Conservation (phyloP, 2,113 vertebrate species). For the Pantherophis guttatus region DNA sequence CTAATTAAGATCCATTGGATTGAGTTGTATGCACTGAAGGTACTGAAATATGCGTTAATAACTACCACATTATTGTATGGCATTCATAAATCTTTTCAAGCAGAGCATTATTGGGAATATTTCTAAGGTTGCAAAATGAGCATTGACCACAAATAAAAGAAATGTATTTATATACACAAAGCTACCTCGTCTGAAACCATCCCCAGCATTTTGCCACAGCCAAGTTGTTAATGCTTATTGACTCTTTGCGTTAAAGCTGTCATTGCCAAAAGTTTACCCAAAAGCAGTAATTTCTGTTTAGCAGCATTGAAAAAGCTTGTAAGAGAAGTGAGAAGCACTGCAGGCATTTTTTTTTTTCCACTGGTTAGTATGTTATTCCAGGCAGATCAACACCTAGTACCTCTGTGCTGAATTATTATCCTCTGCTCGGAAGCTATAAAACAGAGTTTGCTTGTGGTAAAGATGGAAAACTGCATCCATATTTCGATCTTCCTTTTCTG, state of each 20-base stretch:
- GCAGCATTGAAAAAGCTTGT: conserved; percentile 1
- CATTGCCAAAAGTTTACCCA: conserved; percentile 8
- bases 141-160: background rate
- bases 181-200: conserved; percentile 2
- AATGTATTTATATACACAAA: background rate
- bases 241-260: background rate
- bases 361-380: conserved; percentile 12
- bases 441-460: conserved; percentile 95
- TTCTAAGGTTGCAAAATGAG: background rate
- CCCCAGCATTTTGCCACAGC: background rate
- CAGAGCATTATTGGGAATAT: background rate
- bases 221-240: conserved; percentile 4
- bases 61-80: background rate
- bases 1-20: background rate
- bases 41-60: background rate
- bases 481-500: conserved; percentile 77
- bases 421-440: conserved; percentile 90
- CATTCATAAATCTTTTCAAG: background rate
- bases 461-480: conserved; percentile 85
- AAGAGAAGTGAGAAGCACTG: background rate
- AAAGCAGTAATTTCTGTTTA: background rate
- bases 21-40: background rate
- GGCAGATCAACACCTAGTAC: conserved; percentile 60
- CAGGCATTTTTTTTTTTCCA: background rate
- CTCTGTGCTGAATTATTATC: conserved; percentile 85